phyloP scores from a whole-genome alignment of 2,797 vertebrate genomes.

The Microchirus variegatus region DNA sequence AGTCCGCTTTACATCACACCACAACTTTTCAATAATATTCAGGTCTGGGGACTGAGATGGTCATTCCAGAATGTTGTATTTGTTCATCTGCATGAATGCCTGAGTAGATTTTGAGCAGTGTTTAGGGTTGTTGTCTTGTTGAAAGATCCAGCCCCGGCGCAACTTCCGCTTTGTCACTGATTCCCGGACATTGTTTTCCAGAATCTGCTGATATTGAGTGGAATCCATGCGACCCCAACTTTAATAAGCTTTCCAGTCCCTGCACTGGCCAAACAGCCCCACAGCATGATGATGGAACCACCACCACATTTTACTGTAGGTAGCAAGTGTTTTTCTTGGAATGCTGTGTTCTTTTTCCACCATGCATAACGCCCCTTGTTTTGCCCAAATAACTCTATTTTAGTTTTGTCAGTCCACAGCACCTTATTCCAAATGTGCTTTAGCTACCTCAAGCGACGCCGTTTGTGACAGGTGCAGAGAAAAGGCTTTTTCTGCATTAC shows the following conservation, averaged over 20 bases:
- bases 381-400: too few species aligned
- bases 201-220: background rate
- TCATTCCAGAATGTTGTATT: too few species aligned
- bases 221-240: background rate
- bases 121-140: background rate
- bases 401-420: constrained; percentile 2
- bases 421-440: background rate
- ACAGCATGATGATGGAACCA: constrained; percentile 5
- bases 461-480: background rate
- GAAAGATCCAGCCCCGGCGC: background rate
- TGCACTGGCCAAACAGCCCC: constrained; percentile 1
- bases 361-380: constrained; percentile 1
- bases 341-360: constrained; percentile 1
- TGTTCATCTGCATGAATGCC: constrained; percentile 1
- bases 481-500: background rate
- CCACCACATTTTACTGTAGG: too few species aligned
- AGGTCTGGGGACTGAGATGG: too few species aligned
- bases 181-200: background rate
- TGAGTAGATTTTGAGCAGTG: background rate
- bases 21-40: too few species aligned
- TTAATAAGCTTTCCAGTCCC: background rate
- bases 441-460: background rate
- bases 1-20: too few species aligned
- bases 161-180: background rate
- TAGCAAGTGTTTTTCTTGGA: background rate